phyloP scores from a whole-genome alignment of 2,113 vertebrate genomes.

The Xiphophorus hellerii region DNA sequence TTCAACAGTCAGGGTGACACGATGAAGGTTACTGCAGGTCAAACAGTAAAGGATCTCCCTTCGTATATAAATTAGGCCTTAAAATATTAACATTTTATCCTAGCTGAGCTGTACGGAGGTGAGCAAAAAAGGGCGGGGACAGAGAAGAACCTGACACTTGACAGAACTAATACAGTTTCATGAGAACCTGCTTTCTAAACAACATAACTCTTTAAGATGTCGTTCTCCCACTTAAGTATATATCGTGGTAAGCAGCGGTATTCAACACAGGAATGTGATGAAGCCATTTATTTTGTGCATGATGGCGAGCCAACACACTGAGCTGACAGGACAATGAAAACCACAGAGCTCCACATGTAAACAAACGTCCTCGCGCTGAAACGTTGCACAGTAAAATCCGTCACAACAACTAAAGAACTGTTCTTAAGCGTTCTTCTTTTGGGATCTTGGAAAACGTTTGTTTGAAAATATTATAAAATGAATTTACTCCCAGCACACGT shows the following conservation, averaged over 20 bases:
- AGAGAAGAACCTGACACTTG: not conserved
- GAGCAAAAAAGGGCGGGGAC: not conserved
- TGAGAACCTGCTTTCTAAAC: not conserved
- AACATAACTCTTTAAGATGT: slow-evolving; percentile 32
- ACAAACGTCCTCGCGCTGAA: not conserved
- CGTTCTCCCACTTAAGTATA: not conserved
- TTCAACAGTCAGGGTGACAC: not conserved
- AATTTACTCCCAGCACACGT: too few species aligned
- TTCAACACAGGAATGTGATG: slow-evolving; percentile 13
- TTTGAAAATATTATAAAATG: too few species aligned
- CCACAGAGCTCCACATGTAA: not conserved
- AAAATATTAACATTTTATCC: not conserved
- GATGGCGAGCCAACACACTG: not conserved
- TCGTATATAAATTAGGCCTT: not conserved
- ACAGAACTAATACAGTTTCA: not conserved
- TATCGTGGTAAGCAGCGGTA: not conserved
- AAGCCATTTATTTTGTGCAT: slow-evolving; percentile 8
- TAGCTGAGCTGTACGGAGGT: not conserved
- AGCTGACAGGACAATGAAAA: not conserved
- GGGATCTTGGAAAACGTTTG: too few species aligned
- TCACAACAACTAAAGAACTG: too few species aligned
- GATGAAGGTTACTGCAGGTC: not conserved
- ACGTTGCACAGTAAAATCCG: too few species aligned
- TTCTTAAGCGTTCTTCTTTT: too few species aligned
- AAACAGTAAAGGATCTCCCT: not conserved